Evolutionary conservation across 2,113 vertebrate genomes (phyloP).

Genomic region (Nanger granti): DNA sequence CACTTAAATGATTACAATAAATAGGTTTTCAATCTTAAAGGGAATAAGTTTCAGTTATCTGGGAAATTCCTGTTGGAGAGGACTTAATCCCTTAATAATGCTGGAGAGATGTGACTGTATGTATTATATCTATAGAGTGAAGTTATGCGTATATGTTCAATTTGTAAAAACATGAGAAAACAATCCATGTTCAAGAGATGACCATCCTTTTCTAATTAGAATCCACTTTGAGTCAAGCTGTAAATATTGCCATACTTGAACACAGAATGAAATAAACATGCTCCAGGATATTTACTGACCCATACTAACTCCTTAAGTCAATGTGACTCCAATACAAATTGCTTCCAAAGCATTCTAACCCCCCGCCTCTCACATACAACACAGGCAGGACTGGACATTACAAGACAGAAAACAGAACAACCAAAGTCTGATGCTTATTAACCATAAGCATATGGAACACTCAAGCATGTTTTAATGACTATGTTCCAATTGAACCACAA

Average conservation of each 20-base stretch:
- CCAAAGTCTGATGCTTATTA: not conserved
- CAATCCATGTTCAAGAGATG: constrained; percentile 32
- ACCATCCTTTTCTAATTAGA: constrained; percentile 26
- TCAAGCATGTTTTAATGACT: not conserved
- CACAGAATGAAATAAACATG: constrained; percentile 45
- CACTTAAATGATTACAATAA: constrained; percentile 1
- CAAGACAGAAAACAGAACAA: constrained; percentile 60
- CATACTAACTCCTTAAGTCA: constrained; percentile 29
- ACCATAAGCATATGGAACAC: constrained; percentile 24
- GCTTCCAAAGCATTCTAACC: not conserved
- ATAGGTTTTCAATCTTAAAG: not conserved
- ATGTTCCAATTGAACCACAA: not conserved
- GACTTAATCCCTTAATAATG: not conserved
- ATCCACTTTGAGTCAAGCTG: constrained; percentile 33
- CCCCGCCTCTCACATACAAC: not conserved
- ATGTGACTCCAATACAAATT: constrained; percentile 22
- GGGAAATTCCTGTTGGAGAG: not conserved
- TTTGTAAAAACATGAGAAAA: constrained; percentile 43
- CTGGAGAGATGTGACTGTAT: not conserved
- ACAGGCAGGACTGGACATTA: constrained; percentile 21
- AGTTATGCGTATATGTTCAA: not conserved
- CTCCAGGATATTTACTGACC: constrained; percentile 44
- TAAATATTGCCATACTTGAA: constrained; percentile 50
- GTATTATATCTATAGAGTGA: not conserved
- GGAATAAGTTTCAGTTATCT: constrained; percentile 3